Evolutionary conservation across 2,888 invertebrate species (phyloP).

Genomic region (Scrobipalpa atriplicella): DNA sequence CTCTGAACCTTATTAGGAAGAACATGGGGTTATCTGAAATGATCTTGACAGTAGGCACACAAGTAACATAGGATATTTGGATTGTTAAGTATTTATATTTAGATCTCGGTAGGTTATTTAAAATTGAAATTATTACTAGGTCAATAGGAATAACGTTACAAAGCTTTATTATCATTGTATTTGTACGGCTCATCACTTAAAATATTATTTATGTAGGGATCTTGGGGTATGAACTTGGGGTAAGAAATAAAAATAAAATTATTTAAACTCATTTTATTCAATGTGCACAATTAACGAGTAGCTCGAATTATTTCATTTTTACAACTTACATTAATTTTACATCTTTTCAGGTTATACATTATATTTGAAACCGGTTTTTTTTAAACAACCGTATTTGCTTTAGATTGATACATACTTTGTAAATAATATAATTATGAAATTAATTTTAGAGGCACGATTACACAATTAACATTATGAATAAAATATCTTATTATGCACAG

Average conservation of each 20-base stretch:
- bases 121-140: too few relatives aligned
- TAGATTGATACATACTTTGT: background rate
- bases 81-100: too few relatives aligned
- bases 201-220: background rate
- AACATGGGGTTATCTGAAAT: background rate
- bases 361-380: background rate
- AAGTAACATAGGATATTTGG: background rate
- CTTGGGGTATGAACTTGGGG: background rate
- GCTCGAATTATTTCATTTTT: conserved; percentile 64
- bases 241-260: conserved; percentile 22
- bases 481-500: too few relatives aligned
- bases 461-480: too few relatives aligned
- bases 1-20: background rate
- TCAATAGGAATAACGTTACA: too few relatives aligned
- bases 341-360: conserved; percentile 45
- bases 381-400: background rate
- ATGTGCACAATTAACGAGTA: conserved; percentile 82
- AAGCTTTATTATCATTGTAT: too few relatives aligned
- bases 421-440: background rate
- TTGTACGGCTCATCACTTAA: too few relatives aligned
- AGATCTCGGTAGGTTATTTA: too few relatives aligned
- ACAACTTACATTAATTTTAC: conserved; percentile 54
- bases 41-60: too few relatives aligned
- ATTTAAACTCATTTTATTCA: conserved; percentile 54
- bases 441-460: too few relatives aligned